phyloP scores from a whole-genome alignment of 2,888 invertebrate genomes.

The Vesta saturnalis region DNA sequence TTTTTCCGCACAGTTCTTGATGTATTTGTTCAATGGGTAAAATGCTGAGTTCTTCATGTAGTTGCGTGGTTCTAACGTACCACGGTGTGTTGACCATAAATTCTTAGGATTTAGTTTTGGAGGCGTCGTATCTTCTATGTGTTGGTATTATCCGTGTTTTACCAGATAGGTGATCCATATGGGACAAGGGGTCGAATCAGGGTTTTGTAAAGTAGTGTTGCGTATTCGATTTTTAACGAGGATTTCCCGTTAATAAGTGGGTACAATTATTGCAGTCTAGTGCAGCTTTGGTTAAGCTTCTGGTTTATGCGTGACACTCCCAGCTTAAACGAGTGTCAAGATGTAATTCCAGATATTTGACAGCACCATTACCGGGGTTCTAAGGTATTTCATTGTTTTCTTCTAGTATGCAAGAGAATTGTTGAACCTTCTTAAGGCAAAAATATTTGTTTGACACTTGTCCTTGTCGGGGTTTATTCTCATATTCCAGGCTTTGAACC shows the following conservation, averaged over 20 bases:
- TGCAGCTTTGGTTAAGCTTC: too few species aligned
- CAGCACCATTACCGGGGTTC: not conserved
- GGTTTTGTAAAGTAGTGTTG: constrained; percentile 15
- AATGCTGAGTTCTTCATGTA: constrained; percentile 14
- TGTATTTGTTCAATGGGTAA: constrained; percentile 15
- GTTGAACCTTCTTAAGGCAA: not conserved
- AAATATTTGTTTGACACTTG: constrained; percentile 12
- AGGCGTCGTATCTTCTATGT: too few species aligned
- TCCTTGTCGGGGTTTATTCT: constrained; percentile 15
- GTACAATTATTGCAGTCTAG: not conserved
- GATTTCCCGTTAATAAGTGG: too few species aligned
- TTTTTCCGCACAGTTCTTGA: not conserved
- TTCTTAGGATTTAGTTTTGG: not conserved
- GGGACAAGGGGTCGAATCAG: constrained; percentile 16
- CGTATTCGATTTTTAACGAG: too few species aligned
- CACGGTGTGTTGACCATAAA: constrained; percentile 16
- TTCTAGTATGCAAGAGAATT: not conserved
- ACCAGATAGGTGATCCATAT: not conserved
- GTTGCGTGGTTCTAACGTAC: constrained; percentile 11
- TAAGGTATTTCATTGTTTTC: not conserved
- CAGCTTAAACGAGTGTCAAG: too few species aligned
- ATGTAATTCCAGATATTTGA: too few species aligned
- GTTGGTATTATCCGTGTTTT: too few species aligned
- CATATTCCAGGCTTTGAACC: constrained; percentile 11
- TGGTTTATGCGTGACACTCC: too few species aligned